Conservation (phyloP, 2,797 vertebrate species). For the Yasuhikotakia modesta region DNA sequence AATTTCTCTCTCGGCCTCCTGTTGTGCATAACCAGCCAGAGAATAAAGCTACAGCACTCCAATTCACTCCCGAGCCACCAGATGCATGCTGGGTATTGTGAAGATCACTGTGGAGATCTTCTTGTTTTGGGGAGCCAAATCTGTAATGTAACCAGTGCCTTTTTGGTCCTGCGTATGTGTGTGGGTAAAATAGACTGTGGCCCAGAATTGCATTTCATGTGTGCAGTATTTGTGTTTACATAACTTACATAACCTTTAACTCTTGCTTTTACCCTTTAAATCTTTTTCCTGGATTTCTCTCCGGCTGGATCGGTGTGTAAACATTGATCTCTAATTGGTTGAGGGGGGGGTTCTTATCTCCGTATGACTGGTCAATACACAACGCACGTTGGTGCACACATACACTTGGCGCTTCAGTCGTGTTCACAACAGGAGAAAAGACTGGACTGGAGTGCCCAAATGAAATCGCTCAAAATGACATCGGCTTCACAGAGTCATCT, state of each 20-base stretch:
- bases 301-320: background rate
- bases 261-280: background rate
- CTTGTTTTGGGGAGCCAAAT: background rate
- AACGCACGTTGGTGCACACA: slow-evolving; percentile 3
- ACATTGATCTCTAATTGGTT: slow-evolving; percentile 28
- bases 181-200: background rate
- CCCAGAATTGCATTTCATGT: background rate
- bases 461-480: slow-evolving; percentile 52
- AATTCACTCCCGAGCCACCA: slow-evolving; percentile 31
- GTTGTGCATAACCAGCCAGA: slow-evolving; percentile 16
- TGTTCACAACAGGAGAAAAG: slow-evolving; percentile 37
- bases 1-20: slow-evolving; percentile 31
- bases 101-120: slow-evolving; percentile 25
- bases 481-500: slow-evolving; percentile 52
- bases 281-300: background rate
- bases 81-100: slow-evolving; percentile 46
- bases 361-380: slow-evolving; percentile 30
- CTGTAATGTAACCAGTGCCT: background rate
- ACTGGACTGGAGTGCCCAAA: slow-evolving; percentile 19
- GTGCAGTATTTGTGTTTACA: background rate
- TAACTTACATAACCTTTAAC: slow-evolving; percentile 4
- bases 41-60: slow-evolving; percentile 19
- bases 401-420: slow-evolving; percentile 13
- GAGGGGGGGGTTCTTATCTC: slow-evolving; percentile 9
- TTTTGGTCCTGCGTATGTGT: too few relatives aligned